phyloP scores from a whole-genome alignment of 2,113 vertebrate species.

The Otis tarda region DNA sequence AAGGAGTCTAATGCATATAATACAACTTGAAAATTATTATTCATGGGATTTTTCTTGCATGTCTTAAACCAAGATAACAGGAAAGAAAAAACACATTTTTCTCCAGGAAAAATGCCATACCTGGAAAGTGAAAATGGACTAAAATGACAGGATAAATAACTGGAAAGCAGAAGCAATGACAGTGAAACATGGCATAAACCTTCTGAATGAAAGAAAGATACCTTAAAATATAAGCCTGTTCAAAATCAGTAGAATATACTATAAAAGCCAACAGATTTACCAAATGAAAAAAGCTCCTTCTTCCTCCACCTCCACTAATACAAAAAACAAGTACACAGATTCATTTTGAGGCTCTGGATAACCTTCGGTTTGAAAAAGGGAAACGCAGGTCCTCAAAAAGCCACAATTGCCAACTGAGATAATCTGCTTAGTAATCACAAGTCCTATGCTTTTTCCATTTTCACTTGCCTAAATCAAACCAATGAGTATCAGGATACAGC shows the following conservation, averaged over 20 bases:
- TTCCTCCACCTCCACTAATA: not conserved
- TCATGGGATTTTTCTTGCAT: not conserved
- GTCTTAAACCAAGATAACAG: not conserved
- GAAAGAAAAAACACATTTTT: not conserved
- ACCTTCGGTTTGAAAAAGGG: not conserved
- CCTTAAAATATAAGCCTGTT: not conserved
- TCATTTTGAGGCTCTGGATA: not conserved
- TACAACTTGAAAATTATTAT: not conserved
- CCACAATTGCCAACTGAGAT: not conserved
- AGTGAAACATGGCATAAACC: not conserved
- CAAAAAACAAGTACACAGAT: not conserved
- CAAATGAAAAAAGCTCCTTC: not conserved
- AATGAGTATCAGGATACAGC: not conserved
- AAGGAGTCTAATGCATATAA: not conserved
- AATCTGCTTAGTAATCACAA: not conserved
- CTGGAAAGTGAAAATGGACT: not conserved
- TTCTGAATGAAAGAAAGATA: not conserved
- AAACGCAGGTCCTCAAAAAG: not conserved
- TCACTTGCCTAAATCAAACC: not conserved
- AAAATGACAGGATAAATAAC: not conserved
- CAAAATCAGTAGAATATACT: not conserved
- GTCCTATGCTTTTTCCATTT: not conserved
- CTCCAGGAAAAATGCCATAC: not conserved
- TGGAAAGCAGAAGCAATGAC: not conserved
- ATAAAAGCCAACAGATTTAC: not conserved